Evolutionary conservation across 2,113 vertebrate genomes (phyloP).

Genomic region (Lagenorhynchus albirostris): DNA sequence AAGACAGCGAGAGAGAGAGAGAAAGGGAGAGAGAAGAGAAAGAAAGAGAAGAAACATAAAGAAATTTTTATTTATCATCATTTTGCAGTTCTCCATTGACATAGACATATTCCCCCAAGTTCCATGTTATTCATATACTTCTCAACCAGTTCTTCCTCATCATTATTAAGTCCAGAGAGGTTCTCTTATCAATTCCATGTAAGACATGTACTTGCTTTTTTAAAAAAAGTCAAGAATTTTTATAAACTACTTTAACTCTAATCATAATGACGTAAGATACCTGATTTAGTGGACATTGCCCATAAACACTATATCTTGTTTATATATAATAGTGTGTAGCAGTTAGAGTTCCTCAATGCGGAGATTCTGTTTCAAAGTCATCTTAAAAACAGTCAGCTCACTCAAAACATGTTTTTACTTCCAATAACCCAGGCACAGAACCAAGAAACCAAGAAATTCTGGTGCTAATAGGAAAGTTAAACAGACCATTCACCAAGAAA

Average conservation of each 20-base stretch:
- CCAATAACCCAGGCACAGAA: background rate
- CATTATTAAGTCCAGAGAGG: background rate
- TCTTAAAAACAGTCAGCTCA: background rate
- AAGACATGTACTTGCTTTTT: background rate
- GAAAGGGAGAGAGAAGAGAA: background rate
- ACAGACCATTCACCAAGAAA: background rate
- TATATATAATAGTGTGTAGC: background rate
- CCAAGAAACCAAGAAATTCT: background rate
- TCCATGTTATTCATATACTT: background rate
- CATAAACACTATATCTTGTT: background rate
- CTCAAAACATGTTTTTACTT: slow-evolving; percentile 10
- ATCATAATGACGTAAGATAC: background rate
- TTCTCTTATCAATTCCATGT: background rate
- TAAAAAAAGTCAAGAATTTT: background rate
- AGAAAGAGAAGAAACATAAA: background rate
- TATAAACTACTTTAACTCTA: background rate
- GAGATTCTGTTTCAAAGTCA: background rate
- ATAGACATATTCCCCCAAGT: background rate
- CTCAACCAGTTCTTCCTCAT: background rate
- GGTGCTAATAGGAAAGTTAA: background rate
- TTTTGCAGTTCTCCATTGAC: background rate
- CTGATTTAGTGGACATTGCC: background rate
- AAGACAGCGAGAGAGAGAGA: background rate
- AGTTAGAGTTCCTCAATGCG: background rate
- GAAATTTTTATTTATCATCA: background rate